Evolutionary conservation across 2,888 invertebrate species (phyloP).

Genomic region (Sminthurinus aureus): DNA sequence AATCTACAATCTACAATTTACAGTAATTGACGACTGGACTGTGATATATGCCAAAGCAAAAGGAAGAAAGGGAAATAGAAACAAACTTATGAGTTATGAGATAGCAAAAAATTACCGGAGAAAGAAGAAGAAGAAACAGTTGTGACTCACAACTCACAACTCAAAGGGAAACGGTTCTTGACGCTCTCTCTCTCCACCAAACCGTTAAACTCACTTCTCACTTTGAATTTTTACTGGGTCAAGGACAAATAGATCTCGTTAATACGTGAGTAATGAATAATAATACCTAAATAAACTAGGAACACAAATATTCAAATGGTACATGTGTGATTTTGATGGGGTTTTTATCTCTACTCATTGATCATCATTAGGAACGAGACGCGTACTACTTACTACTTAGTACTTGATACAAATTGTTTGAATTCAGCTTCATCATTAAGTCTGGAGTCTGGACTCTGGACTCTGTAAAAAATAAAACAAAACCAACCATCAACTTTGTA

Average conservation of each 20-base stretch:
- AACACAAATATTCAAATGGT: background rate
- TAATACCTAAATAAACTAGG: background rate
- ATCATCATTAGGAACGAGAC: constrained; percentile 29
- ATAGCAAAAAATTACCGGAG: background rate
- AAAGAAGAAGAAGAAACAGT: background rate
- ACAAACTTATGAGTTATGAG: no score
- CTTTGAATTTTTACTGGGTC: constrained; percentile 21
- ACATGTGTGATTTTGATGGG: background rate
- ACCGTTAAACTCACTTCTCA: background rate
- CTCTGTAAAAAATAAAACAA: no score
- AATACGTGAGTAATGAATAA: constrained; percentile 6
- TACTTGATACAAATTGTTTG: no score
- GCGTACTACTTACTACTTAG: background rate
- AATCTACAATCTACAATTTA: background rate
- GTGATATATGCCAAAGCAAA: background rate
- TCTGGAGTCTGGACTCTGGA: no score
- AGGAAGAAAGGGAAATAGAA: no score
- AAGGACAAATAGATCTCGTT: constrained; percentile 38
- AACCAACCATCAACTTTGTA: no score
- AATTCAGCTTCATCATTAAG: no score
- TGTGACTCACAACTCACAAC: background rate
- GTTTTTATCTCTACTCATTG: constrained; percentile 11
- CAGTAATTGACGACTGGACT: background rate
- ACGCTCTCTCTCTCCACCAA: background rate
- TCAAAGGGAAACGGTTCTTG: constrained; percentile 2